These are phyloP conservation scores for Ferdinandea cuprea DNA, from an alignment of 2,888 invertebrate genomes.

Conservation along the genomic window DNA sequence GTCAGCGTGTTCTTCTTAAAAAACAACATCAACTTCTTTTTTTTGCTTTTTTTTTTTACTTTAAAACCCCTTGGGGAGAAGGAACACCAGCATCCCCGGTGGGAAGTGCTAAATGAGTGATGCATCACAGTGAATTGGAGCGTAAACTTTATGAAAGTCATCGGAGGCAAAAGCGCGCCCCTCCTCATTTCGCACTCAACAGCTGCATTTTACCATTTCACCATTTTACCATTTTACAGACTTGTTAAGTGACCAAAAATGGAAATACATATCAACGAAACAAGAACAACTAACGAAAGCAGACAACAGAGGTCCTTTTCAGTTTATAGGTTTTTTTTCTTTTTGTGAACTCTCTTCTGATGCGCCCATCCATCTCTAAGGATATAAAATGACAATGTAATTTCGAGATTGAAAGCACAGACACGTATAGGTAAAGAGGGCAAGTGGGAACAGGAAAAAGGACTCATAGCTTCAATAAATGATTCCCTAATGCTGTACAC, in stretches of 20 bases:
- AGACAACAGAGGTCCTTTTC: conserved; percentile 46
- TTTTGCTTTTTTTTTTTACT: conserved; percentile 66
- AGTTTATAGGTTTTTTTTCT: conserved; percentile 32
- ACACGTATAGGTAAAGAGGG: conserved; percentile 29
- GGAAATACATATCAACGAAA: conserved; percentile 23
- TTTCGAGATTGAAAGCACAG: conserved; percentile 59
- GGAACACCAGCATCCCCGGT: conserved; percentile 35
- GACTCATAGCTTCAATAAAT: conserved; percentile 54
- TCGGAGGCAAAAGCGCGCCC: conserved; percentile 15
- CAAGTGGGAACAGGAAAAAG: conserved; percentile 27
- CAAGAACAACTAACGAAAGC: conserved; percentile 43
- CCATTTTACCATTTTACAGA: conserved; percentile 25
- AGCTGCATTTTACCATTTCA: conserved; percentile 54
- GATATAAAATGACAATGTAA: conserved; percentile 56
- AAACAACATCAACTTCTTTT: conserved; percentile 44
- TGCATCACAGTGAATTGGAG: conserved; percentile 72
- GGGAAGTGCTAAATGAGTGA: conserved; percentile 70
- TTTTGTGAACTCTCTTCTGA: conserved; percentile 34
- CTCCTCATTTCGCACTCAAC: conserved; percentile 47
- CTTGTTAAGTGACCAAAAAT: conserved; percentile 69
- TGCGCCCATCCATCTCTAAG: conserved; percentile 16
- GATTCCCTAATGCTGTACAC: conserved; percentile 49
- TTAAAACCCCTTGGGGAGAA: conserved; percentile 23
- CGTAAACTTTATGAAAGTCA: conserved; percentile 63
- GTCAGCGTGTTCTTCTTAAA: conserved; percentile 45